A percentile compares a stretch with the other conserved stretches of the same genome.
These are phyloP conservation scores for Beaufortia kweichowensis DNA, from an alignment of 2,113 vertebrate genomes.

Conservation along the genomic window DNA sequence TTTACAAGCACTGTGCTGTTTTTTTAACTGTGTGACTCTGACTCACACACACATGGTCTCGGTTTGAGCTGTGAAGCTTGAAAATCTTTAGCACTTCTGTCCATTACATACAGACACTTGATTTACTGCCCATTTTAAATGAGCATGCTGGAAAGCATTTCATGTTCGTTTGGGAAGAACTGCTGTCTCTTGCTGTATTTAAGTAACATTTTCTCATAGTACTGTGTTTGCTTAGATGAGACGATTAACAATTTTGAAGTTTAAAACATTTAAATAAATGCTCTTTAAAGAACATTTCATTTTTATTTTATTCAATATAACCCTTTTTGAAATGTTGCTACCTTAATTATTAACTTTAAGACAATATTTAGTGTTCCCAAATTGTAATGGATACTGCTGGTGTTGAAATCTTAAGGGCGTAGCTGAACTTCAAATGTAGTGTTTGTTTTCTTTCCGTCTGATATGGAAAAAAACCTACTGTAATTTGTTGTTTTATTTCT, in stretches of 20 bases:
- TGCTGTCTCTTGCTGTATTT: neutral
- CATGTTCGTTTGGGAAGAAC: neutral
- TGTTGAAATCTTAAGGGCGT: slow-evolving; percentile 7
- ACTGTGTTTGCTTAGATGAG: no score
- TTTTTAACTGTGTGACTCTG: slow-evolving; percentile 7
- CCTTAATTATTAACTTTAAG: neutral
- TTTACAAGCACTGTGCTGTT: slow-evolving; percentile 31
- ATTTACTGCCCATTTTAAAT: slow-evolving; percentile 26
- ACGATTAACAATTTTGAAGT: no score
- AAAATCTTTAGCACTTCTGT: slow-evolving; percentile 21
- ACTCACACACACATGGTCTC: slow-evolving; percentile 18
- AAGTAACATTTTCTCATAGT: no score
- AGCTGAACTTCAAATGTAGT: neutral
- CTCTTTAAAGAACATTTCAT: neutral
- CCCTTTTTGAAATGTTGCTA: no score
- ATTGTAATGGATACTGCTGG: neutral
- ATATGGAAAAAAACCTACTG: neutral
- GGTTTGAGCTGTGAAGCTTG: slow-evolving; percentile 13
- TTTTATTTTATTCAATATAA: neutral
- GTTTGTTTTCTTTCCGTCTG: slow-evolving; percentile 10
- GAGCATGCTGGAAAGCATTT: neutral
- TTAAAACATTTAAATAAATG: no score
- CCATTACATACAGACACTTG: neutral
- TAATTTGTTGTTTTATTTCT: neutral
- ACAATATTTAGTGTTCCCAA: neutral